Percentiles rank a stretch among this genome's conserved stretches.
Conservation (phyloP, 2,797 vertebrate species). For the Heterohyrax brucei region DNA sequence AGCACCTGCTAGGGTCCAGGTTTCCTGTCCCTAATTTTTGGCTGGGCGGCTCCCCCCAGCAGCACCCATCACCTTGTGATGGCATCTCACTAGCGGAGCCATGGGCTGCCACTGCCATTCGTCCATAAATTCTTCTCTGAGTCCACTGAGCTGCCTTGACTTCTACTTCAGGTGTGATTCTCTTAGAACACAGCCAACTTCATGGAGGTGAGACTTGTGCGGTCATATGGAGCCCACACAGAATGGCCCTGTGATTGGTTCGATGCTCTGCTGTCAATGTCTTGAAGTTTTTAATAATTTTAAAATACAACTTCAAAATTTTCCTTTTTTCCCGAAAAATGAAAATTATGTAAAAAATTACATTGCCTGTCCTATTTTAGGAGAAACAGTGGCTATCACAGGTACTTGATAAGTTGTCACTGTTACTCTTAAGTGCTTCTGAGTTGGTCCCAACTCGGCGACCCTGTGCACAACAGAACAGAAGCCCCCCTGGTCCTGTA, state of each 20-base stretch:
- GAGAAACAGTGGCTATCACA: conserved; percentile 22
- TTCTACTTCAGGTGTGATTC: conserved; percentile 61
- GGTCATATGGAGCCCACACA: not conserved
- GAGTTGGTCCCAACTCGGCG: no score
- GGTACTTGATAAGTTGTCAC: not conserved
- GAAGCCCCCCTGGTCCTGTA: no score
- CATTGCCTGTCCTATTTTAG: not conserved
- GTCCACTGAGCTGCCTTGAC: conserved; percentile 56
- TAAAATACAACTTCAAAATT: conserved; percentile 26
- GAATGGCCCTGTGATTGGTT: not conserved
- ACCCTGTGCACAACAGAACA: no score
- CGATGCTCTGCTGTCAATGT: conserved; percentile 2
- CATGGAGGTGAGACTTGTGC: not conserved
- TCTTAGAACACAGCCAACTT: conserved; percentile 27
- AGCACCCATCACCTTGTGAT: conserved; percentile 61
- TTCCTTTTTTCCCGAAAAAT: not conserved
- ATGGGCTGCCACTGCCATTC: conserved; percentile 55
- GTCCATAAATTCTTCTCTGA: conserved; percentile 53
- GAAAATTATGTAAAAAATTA: not conserved
- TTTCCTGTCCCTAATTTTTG: conserved; percentile 61
- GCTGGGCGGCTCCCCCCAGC: conserved; percentile 32
- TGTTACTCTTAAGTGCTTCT: no score
- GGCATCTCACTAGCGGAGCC: conserved; percentile 65
- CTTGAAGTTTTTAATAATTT: conserved; percentile 53
- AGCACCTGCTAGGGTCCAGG: conserved; percentile 26